Evolutionary conservation across 2,113 vertebrate genomes (phyloP), one percentile per base, ranked within the genome.

Genomic region (Gulo gulo): DNA sequence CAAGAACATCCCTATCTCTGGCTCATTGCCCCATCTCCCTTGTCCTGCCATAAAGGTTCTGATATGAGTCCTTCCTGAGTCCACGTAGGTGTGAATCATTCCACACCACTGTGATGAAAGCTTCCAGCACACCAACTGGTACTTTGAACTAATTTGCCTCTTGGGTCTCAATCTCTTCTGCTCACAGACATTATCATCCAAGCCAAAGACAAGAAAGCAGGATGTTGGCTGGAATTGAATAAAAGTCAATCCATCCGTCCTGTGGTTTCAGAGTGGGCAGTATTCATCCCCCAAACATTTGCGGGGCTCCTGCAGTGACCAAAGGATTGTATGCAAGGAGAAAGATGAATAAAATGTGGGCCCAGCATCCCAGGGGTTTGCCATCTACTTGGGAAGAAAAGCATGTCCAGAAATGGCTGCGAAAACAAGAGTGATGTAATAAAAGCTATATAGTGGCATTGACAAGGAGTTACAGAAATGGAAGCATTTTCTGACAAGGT

Each of bases 131-230:
- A n/a, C 59, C 67, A 69, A n/a, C 67, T 13, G n/a, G 36, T 45
- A 65, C 87, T 97, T 81, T 92, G 92, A 94, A 88, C 95, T 88
- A 92, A 95, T 88, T 91, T 90, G n/a, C 69, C 71, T 91, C 80
- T 79, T 81, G 78, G 52, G 65, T 91, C 89, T 94, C 78, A 73
- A 47, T 85, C 76, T 76, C 65, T 96, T 76, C 80, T 69, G 71
- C n/a, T 92, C 39, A 59, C 0, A 10, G 76, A 63, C 74, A 36
- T 96, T 55, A 50, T 45, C 84, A 29, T 95, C 78, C 52, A 59
- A 67, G 34, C 78, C 81, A 34, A 50, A 95, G 63, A 50, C 74
- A 90, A 91, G 80, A 83, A 73, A 91, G 87, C 24, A 94, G 88
- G 88, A 88, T 0, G 0, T 45, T 81, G 85, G 50, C 88, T 93